phyloP scores from a whole-genome alignment of 2,113 vertebrate species.

The Chrysochloris asiatica region DNA sequence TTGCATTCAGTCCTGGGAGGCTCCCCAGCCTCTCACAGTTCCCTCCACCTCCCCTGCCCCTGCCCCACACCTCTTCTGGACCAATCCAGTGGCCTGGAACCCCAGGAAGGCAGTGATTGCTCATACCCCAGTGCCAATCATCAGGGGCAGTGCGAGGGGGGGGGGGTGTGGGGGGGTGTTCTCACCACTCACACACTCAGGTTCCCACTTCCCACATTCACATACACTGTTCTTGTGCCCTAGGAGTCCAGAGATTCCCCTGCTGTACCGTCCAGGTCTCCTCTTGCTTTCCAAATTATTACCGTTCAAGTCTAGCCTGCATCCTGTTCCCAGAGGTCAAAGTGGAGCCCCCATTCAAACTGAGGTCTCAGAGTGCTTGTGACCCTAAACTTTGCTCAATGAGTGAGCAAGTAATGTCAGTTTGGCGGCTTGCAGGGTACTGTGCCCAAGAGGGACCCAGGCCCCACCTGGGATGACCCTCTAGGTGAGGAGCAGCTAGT shows the following conservation, averaged over 20 bases:
- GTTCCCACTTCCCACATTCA: neutral
- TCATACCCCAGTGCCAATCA: too few relatives aligned
- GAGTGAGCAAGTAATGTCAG: neutral
- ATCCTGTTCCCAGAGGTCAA: neutral
- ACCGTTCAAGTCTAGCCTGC: neutral
- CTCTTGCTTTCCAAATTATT: neutral
- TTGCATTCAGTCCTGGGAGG: neutral
- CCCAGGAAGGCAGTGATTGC: neutral
- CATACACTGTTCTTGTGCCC: neutral
- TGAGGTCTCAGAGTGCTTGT: neutral
- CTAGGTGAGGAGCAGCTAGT: too few relatives aligned
- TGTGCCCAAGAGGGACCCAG: neutral
- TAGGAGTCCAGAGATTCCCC: neutral
- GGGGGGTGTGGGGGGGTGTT: too few relatives aligned
- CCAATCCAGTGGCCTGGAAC: neutral
- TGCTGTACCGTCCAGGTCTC: neutral
- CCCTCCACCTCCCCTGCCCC: neutral
- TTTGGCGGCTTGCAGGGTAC: neutral
- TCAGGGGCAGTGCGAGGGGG: too few relatives aligned
- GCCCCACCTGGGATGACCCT: neutral
- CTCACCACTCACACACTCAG: too few relatives aligned
- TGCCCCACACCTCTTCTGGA: conserved; percentile 56
- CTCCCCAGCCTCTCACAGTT: neutral
- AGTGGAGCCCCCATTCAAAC: neutral
- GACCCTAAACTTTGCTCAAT: neutral